These are phyloP conservation scores for Shinisaurus crocodilurus DNA, from an alignment of 2,113 vertebrate species.

Conservation along the genomic window DNA sequence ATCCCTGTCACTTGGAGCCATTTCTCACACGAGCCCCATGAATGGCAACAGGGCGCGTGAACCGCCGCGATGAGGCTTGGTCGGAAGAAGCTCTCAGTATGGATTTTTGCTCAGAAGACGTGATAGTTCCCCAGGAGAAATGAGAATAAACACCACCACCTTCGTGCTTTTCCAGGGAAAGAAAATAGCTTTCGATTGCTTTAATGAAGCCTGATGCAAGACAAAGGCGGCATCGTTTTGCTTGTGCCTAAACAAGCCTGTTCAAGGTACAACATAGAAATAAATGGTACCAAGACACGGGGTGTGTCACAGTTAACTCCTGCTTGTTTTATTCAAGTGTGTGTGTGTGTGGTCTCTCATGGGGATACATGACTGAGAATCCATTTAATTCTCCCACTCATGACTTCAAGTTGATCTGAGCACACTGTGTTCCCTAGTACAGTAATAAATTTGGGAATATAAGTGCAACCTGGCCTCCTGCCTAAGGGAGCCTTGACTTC, in stretches of 20 bases:
- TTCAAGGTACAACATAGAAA: slow-evolving; percentile 14
- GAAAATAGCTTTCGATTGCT: slow-evolving; percentile 33
- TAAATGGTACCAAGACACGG: slow-evolving; percentile 40
- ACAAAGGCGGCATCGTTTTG: slow-evolving; percentile 20
- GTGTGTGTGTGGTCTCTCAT: too few relatives aligned
- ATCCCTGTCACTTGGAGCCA: too few relatives aligned
- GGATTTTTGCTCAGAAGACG: not conserved
- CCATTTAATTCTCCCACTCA: slow-evolving; percentile 34
- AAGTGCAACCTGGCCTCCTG: slow-evolving; percentile 10
- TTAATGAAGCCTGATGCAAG: not conserved
- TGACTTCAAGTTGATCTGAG: slow-evolving; percentile 54
- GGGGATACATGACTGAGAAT: slow-evolving; percentile 46
- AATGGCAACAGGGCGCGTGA: not conserved
- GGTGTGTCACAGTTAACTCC: slow-evolving; percentile 36
- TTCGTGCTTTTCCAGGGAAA: not conserved
- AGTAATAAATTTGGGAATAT: slow-evolving; percentile 53
- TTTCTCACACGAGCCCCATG: too few relatives aligned
- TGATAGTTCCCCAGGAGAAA: not conserved
- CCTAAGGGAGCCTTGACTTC: slow-evolving; percentile 7
- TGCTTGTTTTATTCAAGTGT: too few relatives aligned
- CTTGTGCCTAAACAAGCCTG: slow-evolving; percentile 32
- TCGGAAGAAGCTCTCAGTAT: not conserved
- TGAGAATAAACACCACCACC: not conserved
- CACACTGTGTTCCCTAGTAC: slow-evolving; percentile 32
- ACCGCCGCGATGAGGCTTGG: not conserved